Conservation (phyloP, 2,888 invertebrate genomes). For the Deilephila porcellus region DNA sequence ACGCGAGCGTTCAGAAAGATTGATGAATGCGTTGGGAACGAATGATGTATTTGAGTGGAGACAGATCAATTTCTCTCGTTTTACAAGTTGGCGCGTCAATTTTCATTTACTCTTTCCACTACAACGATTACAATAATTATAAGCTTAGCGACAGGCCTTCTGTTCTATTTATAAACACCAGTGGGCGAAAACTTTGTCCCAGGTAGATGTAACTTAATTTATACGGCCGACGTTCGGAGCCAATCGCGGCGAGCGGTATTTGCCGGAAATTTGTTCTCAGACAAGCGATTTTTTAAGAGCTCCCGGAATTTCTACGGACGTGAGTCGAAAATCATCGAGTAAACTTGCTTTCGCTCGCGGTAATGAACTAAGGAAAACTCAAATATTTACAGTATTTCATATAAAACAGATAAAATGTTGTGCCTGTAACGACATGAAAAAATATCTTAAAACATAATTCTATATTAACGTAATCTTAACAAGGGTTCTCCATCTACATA, state of each 20-base stretch:
- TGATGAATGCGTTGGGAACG: slow-evolving; percentile 22
- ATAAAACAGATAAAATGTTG: background rate
- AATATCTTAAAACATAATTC: background rate
- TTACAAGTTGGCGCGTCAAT: background rate
- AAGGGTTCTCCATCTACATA: too few species aligned
- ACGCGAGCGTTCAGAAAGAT: slow-evolving; percentile 24
- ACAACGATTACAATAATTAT: background rate
- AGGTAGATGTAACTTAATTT: slow-evolving; percentile 73
- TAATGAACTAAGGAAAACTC: slow-evolving; percentile 28
- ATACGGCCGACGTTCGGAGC: slow-evolving; percentile 57
- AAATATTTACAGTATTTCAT: slow-evolving; percentile 29
- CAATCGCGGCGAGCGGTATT: slow-evolving; percentile 61
- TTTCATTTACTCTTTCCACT: background rate
- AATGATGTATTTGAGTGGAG: slow-evolving; percentile 10
- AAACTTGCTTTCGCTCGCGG: slow-evolving; percentile 14
- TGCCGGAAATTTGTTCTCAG: slow-evolving; percentile 68
- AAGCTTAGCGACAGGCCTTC: slow-evolving; percentile 25
- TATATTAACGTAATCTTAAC: background rate
- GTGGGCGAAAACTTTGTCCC: slow-evolving; percentile 55
- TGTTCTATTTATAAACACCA: slow-evolving; percentile 45
- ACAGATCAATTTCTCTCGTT: slow-evolving; percentile 29
- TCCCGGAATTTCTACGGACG: slow-evolving; percentile 54
- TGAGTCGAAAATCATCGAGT: slow-evolving; percentile 59
- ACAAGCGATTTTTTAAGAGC: slow-evolving; percentile 65
- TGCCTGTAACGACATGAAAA: background rate